These are phyloP conservation scores for Apodemus sylvaticus DNA, from an alignment of 2,113 vertebrate species.

Conservation along the genomic window DNA sequence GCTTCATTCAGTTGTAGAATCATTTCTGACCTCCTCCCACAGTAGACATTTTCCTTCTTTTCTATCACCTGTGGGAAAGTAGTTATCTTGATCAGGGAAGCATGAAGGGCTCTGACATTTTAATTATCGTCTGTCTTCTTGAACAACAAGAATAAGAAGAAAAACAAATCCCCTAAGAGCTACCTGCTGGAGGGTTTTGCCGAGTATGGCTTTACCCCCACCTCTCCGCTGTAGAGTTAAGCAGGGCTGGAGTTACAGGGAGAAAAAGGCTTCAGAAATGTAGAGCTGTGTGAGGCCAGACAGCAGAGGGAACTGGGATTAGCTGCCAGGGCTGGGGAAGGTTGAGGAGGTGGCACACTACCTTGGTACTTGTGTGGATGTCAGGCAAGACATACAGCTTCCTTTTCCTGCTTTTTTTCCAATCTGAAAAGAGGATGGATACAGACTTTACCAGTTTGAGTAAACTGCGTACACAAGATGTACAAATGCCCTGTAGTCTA, in stretches of 20 bases:
- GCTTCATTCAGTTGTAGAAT: slow-evolving; percentile 16
- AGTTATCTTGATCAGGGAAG: slow-evolving; percentile 82
- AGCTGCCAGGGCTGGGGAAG: background rate
- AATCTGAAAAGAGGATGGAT: slow-evolving; percentile 15
- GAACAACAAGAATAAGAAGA: slow-evolving; percentile 79
- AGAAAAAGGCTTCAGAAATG: background rate
- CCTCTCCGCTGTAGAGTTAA: background rate
- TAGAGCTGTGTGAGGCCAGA: background rate
- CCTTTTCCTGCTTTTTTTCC: background rate
- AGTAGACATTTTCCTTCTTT: slow-evolving; percentile 45
- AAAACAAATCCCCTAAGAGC: slow-evolving; percentile 79
- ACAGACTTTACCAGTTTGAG: background rate
- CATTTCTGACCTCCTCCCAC: background rate
- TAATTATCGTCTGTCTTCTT: slow-evolving; percentile 83
- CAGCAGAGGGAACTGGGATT: background rate
- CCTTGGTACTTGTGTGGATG: background rate
- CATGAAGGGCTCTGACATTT: slow-evolving; percentile 83
- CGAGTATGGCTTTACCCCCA: slow-evolving; percentile 36
- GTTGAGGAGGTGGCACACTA: rapidly evolving
- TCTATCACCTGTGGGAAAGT: slow-evolving; percentile 76
- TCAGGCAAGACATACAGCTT: background rate
- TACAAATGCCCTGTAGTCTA: background rate
- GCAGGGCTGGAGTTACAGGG: background rate
- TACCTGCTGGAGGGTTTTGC: slow-evolving; percentile 62
- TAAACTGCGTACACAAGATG: background rate